Conservation (phyloP, 2,113 vertebrate genomes). For the Cynopterus brachyotis region DNA sequence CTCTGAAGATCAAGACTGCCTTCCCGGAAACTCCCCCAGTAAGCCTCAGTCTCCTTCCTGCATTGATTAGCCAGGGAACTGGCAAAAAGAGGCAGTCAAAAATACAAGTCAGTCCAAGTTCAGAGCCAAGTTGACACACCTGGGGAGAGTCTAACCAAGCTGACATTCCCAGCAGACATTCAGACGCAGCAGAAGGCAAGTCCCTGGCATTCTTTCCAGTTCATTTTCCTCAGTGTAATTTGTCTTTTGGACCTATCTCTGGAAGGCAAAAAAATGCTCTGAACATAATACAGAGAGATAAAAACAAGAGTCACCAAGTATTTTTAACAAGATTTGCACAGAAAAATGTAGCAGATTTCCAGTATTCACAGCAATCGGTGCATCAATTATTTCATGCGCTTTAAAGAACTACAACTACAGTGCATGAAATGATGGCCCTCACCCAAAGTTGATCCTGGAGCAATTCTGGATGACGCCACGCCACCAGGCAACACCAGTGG, state of each 20-base stretch:
- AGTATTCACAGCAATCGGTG: accelerated
- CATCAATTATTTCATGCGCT: neutral
- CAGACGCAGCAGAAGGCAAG: neutral
- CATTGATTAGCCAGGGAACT: neutral
- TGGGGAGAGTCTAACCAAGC: neutral
- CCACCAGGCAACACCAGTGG: accelerated
- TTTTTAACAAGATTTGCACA: neutral
- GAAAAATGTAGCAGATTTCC: neutral
- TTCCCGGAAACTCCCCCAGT: neutral
- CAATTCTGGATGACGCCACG: neutral
- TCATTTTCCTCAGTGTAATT: conserved; percentile 9
- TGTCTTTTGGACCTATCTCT: neutral
- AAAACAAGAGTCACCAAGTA: neutral
- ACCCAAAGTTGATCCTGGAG: neutral
- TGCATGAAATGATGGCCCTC: accelerated
- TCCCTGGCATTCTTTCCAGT: conserved; percentile 10
- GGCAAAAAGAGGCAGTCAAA: neutral
- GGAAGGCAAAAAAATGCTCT: neutral
- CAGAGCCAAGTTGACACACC: conserved; percentile 29
- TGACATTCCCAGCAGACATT: conserved; percentile 49
- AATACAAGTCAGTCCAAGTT: neutral
- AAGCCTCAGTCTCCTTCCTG: neutral
- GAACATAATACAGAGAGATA: neutral
- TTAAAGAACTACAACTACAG: neutral
- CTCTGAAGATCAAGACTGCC: neutral